A percentile compares a stretch with the other conserved stretches of the same genome.
Conservation (phyloP, 2,113 vertebrate genomes). For the Sula dactylatra region DNA sequence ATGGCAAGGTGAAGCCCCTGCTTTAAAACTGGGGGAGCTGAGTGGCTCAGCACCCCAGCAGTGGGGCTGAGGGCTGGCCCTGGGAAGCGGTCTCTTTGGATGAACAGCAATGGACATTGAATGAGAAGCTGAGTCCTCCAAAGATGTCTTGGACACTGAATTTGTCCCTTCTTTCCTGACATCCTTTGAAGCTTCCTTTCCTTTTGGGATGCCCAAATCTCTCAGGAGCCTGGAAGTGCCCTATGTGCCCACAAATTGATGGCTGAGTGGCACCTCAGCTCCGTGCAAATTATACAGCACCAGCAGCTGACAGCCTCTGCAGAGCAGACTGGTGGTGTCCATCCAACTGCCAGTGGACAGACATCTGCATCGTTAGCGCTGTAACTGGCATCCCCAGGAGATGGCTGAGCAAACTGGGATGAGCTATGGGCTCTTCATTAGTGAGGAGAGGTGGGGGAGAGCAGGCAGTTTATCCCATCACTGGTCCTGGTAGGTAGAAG, state of each 20-base stretch:
- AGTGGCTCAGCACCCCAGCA: background rate
- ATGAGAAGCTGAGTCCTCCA: background rate
- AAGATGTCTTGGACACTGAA: background rate
- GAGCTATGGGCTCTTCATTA: background rate
- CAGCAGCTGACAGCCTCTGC: background rate
- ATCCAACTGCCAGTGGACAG: background rate
- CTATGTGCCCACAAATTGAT: background rate
- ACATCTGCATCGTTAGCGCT: accelerated
- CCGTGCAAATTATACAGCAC: background rate
- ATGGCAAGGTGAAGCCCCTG: background rate
- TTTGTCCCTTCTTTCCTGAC: background rate
- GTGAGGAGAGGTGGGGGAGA: background rate
- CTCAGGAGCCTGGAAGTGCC: background rate
- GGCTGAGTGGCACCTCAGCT: background rate
- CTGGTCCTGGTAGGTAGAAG: background rate
- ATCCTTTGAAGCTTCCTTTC: background rate
- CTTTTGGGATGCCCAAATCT: background rate
- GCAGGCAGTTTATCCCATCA: background rate
- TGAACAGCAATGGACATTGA: background rate
- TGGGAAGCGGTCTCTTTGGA: background rate
- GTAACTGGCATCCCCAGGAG: background rate
- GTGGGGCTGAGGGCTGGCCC: background rate
- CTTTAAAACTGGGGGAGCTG: background rate
- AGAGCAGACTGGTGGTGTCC: background rate
- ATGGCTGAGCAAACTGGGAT: background rate